Evolutionary conservation across 2,888 invertebrate species (phyloP), one percentile per base, ranked within the genome.

Genomic region (Troides oblongomaculatus): DNA sequence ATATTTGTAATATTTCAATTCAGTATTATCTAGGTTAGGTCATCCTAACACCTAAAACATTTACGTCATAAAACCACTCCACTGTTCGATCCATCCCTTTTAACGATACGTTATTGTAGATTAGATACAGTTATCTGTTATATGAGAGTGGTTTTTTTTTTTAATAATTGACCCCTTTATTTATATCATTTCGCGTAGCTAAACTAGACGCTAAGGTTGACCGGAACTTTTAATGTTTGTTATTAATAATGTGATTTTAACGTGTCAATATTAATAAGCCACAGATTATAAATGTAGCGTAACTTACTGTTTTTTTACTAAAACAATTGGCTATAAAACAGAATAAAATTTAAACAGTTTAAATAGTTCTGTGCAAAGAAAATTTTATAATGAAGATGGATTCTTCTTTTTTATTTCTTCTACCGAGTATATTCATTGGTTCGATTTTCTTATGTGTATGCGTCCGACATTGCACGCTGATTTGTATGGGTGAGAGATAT

Each of bases 41-140:
- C 57, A 23, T 23, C n/a, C 2, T 30, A 21, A 39, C n/a, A 64
- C 50, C 64, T 64, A 21, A 59, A 59, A 62, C 43, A 57, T 63
- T 68, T 70, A 71, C 74, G 75, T 75, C 74, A 75, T 57, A 73
- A 53, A 72, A 71, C 70, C 75, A 75, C 74, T 75, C 71, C 30
- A 30, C 59, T 73, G 60, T 70, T 63, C 53, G 59, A 66, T 50
- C 68, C 53, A 74, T 69, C 72, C 71, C 69, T 71, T 72, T 72
- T 73, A 72, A 71, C 70, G 69, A 74, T 71, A 73, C 64, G 71
- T 71, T 68, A 73, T 73, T 70, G 50, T 18, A 66, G 79, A 78
- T 79, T 64, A 78, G 77, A 75, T 76, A 73, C 56, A 50, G 66
- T 60, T 72, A 70, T 70, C 72, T 69, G 60, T 67, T 70, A 74